These are phyloP conservation scores for Andrena bucephala DNA, from an alignment of 2,888 invertebrate genomes.

Conservation along the genomic window DNA sequence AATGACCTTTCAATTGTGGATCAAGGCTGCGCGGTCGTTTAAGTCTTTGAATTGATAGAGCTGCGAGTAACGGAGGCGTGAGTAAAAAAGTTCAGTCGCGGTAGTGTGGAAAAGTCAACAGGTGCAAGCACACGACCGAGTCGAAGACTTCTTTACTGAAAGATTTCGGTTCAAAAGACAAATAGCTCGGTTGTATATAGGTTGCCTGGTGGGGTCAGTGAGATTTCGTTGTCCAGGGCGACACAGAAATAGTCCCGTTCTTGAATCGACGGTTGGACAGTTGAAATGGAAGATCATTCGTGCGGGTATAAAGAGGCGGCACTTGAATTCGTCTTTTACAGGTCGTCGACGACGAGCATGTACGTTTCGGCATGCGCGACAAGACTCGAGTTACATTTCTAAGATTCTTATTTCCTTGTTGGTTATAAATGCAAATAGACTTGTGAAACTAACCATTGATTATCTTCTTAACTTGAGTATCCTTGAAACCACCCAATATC, in stretches of 20 bases:
- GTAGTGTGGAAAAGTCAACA: slow-evolving; percentile 55
- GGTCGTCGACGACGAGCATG: background rate
- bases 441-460: no score
- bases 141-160: slow-evolving; percentile 7
- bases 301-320: slow-evolving; percentile 11
- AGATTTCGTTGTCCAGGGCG: slow-evolving; percentile 42
- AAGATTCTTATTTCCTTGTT: background rate
- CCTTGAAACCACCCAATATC: no score
- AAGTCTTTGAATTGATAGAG: slow-evolving; percentile 5
- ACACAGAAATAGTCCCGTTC: background rate
- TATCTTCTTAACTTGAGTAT: no score
- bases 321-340: slow-evolving; percentile 3
- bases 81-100: slow-evolving; percentile 34
- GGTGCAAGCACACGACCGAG: slow-evolving; percentile 45
- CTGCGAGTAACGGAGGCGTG: slow-evolving; percentile 2
- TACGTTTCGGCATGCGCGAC: background rate
- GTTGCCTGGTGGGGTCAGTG: background rate
- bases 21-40: slow-evolving; percentile 4
- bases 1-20: slow-evolving; percentile 6
- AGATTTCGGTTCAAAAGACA: slow-evolving; percentile 52
- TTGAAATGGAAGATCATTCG: background rate
- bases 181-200: slow-evolving; percentile 34
- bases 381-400: background rate
- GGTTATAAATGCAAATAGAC: no score
- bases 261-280: slow-evolving; percentile 5